These are phyloP conservation scores for Diorhabda carinulata DNA, from an alignment of 1,140 invertebrate species.

Conservation along the genomic window DNA sequence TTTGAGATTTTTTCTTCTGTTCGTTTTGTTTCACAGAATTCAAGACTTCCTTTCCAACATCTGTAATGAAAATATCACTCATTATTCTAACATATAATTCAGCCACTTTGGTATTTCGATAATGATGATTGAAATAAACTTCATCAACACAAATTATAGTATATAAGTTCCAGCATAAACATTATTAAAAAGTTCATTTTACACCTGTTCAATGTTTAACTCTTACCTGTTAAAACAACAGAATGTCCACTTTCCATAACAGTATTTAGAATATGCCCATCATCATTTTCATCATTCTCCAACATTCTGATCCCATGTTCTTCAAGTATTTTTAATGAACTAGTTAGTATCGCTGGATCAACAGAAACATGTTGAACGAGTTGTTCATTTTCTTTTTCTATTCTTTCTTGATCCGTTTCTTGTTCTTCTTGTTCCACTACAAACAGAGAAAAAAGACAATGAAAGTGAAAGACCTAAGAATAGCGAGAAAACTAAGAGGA, in stretches of 20 bases:
- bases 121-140: too few relatives aligned
- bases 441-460: too few relatives aligned
- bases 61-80: constrained; percentile 32
- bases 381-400: constrained; percentile 18
- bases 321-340: constrained; percentile 59
- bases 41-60: constrained; percentile 72
- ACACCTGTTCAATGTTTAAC: too few relatives aligned
- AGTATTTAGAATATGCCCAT: constrained; percentile 67
- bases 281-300: constrained; percentile 66
- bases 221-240: constrained; percentile 67
- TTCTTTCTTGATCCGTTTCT: constrained; percentile 15
- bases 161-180: not conserved
- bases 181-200: constrained; percentile 14
- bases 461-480: too few relatives aligned
- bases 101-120: too few relatives aligned
- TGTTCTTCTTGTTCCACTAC: constrained; percentile 10
- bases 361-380: constrained; percentile 14
- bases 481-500: too few relatives aligned
- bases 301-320: constrained; percentile 78
- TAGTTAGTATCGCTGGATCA: not conserved
- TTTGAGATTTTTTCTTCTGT: constrained; percentile 39
- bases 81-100: too few relatives aligned
- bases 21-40: constrained; percentile 55
- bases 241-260: constrained; percentile 77
- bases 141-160: too few relatives aligned